Percentiles rank a stretch among this genome's conserved stretches.
Conservation (phyloP, 1,140 invertebrate genomes). For the Portunus trituberculatus region DNA sequence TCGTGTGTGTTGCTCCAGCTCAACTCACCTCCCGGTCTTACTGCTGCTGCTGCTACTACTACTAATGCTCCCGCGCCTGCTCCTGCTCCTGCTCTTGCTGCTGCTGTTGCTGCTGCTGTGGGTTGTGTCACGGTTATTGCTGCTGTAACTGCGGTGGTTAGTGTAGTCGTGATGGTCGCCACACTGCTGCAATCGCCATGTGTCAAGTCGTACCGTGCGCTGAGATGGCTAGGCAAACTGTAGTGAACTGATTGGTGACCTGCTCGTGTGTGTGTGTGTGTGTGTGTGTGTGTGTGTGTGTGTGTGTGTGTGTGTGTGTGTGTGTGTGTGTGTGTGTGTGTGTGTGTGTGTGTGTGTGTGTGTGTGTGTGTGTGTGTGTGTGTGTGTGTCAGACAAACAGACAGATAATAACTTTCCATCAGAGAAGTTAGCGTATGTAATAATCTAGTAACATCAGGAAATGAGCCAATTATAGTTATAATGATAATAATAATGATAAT, state of each 20-base stretch:
- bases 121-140: neutral
- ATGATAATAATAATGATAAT: neutral
- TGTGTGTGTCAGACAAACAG: neutral
- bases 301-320: neutral
- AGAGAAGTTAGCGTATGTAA: too few species aligned
- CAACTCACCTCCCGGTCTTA: too few species aligned
- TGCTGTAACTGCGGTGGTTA: neutral
- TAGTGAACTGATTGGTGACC: too few species aligned
- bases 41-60: too few species aligned
- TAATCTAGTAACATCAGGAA: too few species aligned
- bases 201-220: too few species aligned
- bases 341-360: conserved; percentile 21
- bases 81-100: neutral
- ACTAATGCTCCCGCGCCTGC: neutral
- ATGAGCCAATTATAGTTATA: too few species aligned
- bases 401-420: too few species aligned
- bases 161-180: neutral
- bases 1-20: too few species aligned
- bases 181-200: neutral
- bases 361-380: neutral
- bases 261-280: conserved; percentile 37
- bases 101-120: neutral
- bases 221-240: too few species aligned
- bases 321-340: conserved; percentile 23
- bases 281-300: conserved; percentile 26